Percentiles rank a stretch among this genome's conserved stretches.
phyloP scores from a whole-genome alignment of 2,797 vertebrate genomes.

The Chiroxiphia lanceolata region DNA sequence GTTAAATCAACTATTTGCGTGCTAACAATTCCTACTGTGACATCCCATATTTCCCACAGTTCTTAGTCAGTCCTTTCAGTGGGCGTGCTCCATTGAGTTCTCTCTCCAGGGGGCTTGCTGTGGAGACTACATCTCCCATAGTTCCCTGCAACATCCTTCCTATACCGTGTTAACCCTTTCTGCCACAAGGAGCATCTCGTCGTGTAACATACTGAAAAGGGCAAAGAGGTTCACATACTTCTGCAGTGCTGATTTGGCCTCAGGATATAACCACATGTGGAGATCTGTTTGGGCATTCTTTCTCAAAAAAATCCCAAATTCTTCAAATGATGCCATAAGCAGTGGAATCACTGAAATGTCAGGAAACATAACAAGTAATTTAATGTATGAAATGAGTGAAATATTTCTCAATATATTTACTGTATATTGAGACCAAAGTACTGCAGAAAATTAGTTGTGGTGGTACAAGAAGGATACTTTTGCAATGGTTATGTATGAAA shows the following conservation, averaged over 20 bases:
- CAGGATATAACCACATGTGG: neutral
- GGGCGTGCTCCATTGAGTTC: no score
- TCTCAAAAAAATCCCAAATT: neutral
- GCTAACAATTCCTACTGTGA: no score
- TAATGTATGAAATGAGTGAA: neutral
- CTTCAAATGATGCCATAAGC: neutral
- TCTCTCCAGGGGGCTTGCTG: no score
- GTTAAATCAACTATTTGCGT: no score
- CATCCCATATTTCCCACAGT: no score
- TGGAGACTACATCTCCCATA: no score
- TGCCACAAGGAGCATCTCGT: neutral
- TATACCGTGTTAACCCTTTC: no score
- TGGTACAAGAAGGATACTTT: neutral
- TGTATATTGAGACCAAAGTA: neutral
- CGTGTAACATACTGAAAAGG: neutral
- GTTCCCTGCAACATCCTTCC: no score
- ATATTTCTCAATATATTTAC: neutral
- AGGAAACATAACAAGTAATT: neutral
- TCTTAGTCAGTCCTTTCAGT: no score
- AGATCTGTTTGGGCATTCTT: neutral
- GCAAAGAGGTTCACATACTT: neutral
- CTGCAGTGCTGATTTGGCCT: conserved; percentile 9
- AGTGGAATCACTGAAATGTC: neutral
- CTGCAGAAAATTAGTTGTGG: neutral
- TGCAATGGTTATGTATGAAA: neutral